A percentile compares a stretch with the other conserved stretches of the same genome.
phyloP scores from a whole-genome alignment of 2,888 invertebrate species.

The Nemotelus pantherinus region DNA sequence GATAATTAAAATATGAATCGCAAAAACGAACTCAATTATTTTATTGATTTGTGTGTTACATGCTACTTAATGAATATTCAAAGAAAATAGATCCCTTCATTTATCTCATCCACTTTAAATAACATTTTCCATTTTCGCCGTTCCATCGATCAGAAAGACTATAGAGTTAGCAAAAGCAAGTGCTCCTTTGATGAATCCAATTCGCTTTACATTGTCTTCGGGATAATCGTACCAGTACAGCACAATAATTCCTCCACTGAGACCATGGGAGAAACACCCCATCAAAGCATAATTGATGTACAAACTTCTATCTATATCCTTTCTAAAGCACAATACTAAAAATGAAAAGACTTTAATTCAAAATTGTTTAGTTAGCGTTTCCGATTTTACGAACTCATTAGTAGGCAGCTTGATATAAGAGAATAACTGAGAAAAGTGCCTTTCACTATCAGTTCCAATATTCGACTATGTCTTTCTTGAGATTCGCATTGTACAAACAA shows the following conservation, averaged over 20 bases:
- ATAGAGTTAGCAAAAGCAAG: not conserved
- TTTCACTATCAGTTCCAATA: not conserved
- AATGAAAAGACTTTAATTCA: too few relatives aligned
- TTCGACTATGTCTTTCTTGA: not conserved
- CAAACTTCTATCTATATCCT: too few relatives aligned
- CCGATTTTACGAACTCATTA: not conserved
- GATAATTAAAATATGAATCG: too few relatives aligned
- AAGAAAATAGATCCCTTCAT: too few relatives aligned
- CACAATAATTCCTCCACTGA: not conserved
- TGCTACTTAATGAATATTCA: too few relatives aligned
- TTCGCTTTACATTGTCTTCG: not conserved
- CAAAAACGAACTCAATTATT: too few relatives aligned
- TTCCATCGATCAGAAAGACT: not conserved
- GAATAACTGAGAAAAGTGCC: not conserved
- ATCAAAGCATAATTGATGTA: not conserved
- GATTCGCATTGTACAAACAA: not conserved
- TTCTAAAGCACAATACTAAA: too few relatives aligned
- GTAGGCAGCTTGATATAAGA: not conserved
- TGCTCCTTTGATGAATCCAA: not conserved
- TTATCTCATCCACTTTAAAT: too few relatives aligned
- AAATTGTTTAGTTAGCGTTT: too few relatives aligned
- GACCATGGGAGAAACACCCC: not conserved
- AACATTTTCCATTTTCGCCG: too few relatives aligned
- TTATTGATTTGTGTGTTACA: too few relatives aligned
- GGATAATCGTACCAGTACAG: not conserved